Evolutionary conservation across 2,797 vertebrate genomes (phyloP), one percentile per base, ranked within the genome.

Genomic region (Mycteria americana): DNA sequence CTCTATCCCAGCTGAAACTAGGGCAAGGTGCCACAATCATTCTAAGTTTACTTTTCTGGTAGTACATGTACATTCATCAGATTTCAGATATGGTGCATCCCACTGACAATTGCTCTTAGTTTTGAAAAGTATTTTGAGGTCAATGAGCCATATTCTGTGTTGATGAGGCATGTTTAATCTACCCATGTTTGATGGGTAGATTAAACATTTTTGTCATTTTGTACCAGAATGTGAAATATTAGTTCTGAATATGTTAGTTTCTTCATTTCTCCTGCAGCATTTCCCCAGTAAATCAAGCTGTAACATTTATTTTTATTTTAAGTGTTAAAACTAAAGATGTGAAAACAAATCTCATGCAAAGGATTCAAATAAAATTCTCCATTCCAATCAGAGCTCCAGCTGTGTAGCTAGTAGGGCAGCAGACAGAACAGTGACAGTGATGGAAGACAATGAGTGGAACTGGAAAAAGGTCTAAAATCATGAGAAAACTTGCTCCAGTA

Each of bases 71-170:
- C 62, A 45, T 89, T 93, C 27, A 72, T 84, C 60, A 80, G 54
- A 91, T 96, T 85, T 81, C 54, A 86, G 27, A 64, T 54, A 73
- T 17, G 13, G 19, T 91, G 13, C 0, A 8, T 72, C 23, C 46
- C 60, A 54, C 23, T 89, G 59, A 7, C 35, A 92, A 35, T 72
- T 93, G 30, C 60, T 92, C 79, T 79, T 63, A 63, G 31, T 79
- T 93, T 84, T 86, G 35, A 92, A 65, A 94, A 70, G 4, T 89
- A 72, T 88, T 95, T 90, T 86, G 62, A 89, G 51, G 16, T 79
- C 59, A 83, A 27, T 89, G 48, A 93, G 43, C 72, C 10, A 5
- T 86, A 50, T 48, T 89, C 54, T 4, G 0, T 68, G 23, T 51
- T 88, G 48, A 69, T 79, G 67, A 92, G 54, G 51, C 43, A 85